Percentiles rank a stretch among this genome's conserved stretches.
Conservation (phyloP, 2,113 vertebrate species). For the Daphoenositta chrysoptera region DNA sequence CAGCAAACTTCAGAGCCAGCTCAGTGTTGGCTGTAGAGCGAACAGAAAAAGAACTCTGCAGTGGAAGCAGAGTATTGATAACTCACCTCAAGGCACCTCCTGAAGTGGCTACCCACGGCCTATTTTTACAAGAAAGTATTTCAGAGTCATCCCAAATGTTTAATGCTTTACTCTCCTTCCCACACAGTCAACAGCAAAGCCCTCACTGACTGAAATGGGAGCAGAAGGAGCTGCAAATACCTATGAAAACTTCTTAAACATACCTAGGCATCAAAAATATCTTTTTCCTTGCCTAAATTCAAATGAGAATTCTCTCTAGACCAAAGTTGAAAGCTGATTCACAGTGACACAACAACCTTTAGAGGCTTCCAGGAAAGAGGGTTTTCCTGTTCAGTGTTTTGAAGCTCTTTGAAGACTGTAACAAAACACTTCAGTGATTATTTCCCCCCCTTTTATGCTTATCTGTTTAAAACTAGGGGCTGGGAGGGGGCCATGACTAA, state of each 20-base stretch:
- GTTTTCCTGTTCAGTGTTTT: neutral
- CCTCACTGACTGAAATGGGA: neutral
- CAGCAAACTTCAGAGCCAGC: neutral
- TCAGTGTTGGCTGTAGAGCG: accelerated
- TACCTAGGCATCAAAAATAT: neutral
- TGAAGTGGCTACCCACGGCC: neutral
- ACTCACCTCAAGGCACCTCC: neutral
- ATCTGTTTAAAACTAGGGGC: neutral
- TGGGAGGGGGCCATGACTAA: neutral
- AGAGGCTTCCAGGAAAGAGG: neutral
- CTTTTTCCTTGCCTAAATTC: neutral
- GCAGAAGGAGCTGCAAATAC: neutral
- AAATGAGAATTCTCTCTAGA: neutral
- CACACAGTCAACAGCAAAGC: neutral
- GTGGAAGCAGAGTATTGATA: neutral
- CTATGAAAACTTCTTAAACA: neutral
- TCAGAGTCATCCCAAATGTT: neutral
- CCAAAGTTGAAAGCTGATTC: neutral
- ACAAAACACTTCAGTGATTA: neutral
- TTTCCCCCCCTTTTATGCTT: neutral
- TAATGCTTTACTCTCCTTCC: neutral
- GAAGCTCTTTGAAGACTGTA: neutral
- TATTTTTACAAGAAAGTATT: neutral
- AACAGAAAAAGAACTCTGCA: neutral
- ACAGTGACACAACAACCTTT: neutral